These are phyloP conservation scores for Pogonophryne albipinna DNA, from an alignment of 2,797 vertebrate genomes.

Conservation along the genomic window DNA sequence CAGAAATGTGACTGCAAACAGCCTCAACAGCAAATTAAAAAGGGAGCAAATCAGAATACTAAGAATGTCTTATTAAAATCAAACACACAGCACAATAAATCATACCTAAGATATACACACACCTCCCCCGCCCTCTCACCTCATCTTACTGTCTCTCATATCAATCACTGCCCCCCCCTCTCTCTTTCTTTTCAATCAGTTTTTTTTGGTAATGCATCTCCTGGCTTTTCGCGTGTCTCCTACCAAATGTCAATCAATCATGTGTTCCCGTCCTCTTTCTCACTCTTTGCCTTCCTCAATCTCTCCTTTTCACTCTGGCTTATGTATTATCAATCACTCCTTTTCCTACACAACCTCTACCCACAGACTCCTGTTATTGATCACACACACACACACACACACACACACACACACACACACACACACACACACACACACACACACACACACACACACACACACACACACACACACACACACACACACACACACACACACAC, in stretches of 20 bases:
- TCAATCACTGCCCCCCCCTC: conserved; percentile 45
- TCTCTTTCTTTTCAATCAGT: conserved; percentile 41
- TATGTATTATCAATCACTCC: conserved; percentile 54
- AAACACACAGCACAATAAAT: conserved; percentile 25
- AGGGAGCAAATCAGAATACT: not conserved
- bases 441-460: too few species aligned
- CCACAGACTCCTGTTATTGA: conserved; percentile 41
- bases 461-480: not conserved
- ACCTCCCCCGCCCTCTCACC: not conserved
- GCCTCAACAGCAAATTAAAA: not conserved
- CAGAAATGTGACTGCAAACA: not conserved
- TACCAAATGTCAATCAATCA: conserved; percentile 64
- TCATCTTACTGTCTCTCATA: conserved; percentile 31
- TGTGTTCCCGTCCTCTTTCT: conserved; percentile 22
- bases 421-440: not conserved
- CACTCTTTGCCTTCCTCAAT: conserved; percentile 22
- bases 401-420: not conserved
- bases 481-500: too few species aligned
- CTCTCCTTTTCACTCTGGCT: conserved; percentile 19
- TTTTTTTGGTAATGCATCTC: conserved; percentile 47
- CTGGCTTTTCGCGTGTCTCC: conserved; percentile 51
- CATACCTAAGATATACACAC: conserved; percentile 24
- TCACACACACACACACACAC: not conserved
- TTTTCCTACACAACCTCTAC: not conserved
- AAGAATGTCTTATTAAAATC: too few species aligned